These are phyloP conservation scores for Microctenopoma steveboyesi DNA, from an alignment of 2,797 vertebrate species.

Conservation along the genomic window DNA sequence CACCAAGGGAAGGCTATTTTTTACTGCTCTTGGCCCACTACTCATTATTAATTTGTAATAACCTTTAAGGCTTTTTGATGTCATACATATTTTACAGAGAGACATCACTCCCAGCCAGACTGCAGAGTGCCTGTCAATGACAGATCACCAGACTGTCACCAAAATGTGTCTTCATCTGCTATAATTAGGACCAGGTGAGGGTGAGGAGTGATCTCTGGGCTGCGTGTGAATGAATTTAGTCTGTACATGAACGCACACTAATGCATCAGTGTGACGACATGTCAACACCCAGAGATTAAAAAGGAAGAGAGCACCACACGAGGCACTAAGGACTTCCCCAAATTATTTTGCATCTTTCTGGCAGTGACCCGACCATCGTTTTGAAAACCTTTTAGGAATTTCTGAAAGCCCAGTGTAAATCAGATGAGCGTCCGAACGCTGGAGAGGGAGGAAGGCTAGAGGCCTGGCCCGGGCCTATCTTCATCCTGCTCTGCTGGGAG, in stretches of 20 bases:
- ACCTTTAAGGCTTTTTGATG: constrained; percentile 89
- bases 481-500: constrained; percentile 63
- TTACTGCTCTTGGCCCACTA: constrained; percentile 80
- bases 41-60: constrained; percentile 89
- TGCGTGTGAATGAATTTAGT: constrained; percentile 18
- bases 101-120: constrained; percentile 81
- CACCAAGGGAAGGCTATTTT: constrained; percentile 83
- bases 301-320: background rate
- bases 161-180: constrained; percentile 71
- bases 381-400: constrained; percentile 55
- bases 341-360: constrained; percentile 21
- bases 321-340: background rate
- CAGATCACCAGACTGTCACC: constrained; percentile 71
- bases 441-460: constrained; percentile 32
- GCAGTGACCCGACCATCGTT: constrained; percentile 41
- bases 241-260: constrained; percentile 9
- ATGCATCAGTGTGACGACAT: constrained; percentile 27
- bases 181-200: constrained; percentile 82
- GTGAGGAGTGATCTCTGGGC: constrained; percentile 53
- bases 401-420: constrained; percentile 60
- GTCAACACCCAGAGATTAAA: constrained; percentile 12
- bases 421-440: constrained; percentile 44
- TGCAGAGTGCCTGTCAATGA: constrained; percentile 78
- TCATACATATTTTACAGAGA: constrained; percentile 88
- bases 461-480: constrained; percentile 61